Conservation (phyloP, 2,888 invertebrate species). For the Xestia rhomboidea region DNA sequence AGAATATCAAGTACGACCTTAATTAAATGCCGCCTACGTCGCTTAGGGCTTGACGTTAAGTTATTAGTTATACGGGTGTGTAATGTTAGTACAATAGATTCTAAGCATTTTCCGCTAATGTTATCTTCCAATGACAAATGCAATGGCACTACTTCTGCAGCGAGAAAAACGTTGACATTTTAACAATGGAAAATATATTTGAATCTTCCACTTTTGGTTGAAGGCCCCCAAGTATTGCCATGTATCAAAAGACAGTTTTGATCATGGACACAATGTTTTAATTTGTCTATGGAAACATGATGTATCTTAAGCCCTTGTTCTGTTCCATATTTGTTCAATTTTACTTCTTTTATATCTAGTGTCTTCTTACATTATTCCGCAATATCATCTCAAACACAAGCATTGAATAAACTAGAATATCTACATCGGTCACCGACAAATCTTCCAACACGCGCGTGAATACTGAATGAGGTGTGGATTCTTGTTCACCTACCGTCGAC, state of each 20-base stretch:
- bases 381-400: conserved; percentile 20
- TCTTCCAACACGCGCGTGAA: conserved; percentile 39
- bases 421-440: conserved; percentile 45
- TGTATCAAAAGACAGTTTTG: too few species aligned
- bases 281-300: too few species aligned
- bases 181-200: not conserved
- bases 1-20: conserved; percentile 49
- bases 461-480: conserved; percentile 48
- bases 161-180: conserved; percentile 22
- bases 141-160: not conserved
- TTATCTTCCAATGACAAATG: conserved; percentile 42
- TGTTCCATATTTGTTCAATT: not conserved
- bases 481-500: conserved; percentile 37
- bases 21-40: conserved; percentile 62
- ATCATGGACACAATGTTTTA: too few species aligned
- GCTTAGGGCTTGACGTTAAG: conserved; percentile 14
- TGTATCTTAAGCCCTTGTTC: not conserved
- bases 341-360: not conserved
- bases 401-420: conserved; percentile 43
- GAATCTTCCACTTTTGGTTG: too few species aligned
- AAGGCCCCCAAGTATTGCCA: too few species aligned
- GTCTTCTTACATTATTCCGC: conserved; percentile 10
- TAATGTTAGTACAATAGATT: conserved; percentile 43
- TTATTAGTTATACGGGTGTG: conserved; percentile 26
- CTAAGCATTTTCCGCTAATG: conserved; percentile 47